phyloP scores from a whole-genome alignment of 2,113 vertebrate genomes.

The Cavia porcellus region DNA sequence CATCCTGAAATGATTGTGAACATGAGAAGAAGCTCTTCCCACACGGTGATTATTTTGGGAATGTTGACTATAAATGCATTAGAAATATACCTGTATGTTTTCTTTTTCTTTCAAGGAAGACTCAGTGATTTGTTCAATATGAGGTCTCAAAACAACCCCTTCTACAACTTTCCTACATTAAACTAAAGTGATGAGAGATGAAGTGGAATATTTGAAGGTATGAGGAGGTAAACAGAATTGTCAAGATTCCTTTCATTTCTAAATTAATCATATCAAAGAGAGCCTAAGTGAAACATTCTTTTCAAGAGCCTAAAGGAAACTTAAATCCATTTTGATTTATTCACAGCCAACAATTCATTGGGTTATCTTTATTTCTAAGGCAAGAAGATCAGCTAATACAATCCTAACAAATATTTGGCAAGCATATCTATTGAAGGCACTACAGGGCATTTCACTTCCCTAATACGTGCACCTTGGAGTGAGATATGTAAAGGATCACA shows the following conservation, averaged over 20 bases:
- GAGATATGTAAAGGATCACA: not conserved
- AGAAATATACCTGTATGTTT: not conserved
- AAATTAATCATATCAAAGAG: conserved; percentile 20
- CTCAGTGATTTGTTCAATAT: too few species aligned
- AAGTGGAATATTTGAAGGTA: not conserved
- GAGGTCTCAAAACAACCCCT: not conserved
- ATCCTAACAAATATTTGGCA: not conserved
- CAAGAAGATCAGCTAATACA: not conserved
- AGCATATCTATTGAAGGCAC: not conserved
- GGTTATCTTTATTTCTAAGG: not conserved
- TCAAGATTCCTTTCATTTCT: not conserved
- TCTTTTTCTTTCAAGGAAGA: not conserved
- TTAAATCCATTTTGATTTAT: not conserved
- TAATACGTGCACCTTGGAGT: not conserved
- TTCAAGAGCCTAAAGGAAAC: conserved; percentile 14
- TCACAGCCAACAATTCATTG: not conserved
- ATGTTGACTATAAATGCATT: not conserved
- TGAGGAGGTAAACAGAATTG: not conserved
- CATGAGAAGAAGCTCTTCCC: not conserved
- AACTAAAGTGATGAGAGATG: not conserved
- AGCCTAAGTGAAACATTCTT: not conserved
- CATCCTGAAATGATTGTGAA: not conserved
- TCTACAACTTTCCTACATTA: not conserved
- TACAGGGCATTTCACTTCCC: too few species aligned
- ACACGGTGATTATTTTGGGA: rapidly evolving